A percentile compares a stretch with the other conserved stretches of the same genome.
Conservation (phyloP, 2,888 invertebrate species). For the Seira musarum region DNA sequence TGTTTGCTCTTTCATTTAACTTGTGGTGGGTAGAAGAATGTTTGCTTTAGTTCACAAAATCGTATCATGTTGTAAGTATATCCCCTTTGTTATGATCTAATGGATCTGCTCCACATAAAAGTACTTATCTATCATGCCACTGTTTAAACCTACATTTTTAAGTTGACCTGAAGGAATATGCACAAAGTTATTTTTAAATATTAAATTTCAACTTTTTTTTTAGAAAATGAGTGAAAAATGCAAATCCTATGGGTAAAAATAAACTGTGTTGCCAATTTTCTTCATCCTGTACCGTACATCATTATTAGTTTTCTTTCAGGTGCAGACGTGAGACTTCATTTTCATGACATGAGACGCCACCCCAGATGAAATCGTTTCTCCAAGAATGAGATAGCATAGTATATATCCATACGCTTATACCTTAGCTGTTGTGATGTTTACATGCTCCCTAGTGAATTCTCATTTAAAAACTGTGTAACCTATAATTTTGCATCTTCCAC, state of each 20-base stretch:
- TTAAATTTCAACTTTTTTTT: no score
- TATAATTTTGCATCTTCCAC: background rate
- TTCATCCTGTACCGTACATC: no score
- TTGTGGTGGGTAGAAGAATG: constrained; percentile 16
- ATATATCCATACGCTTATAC: background rate
- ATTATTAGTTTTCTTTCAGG: no score
- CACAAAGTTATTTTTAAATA: background rate
- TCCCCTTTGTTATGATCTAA: constrained; percentile 10
- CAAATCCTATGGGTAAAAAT: no score
- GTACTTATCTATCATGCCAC: no score
- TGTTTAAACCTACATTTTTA: constrained; percentile 12
- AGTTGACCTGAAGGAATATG: background rate
- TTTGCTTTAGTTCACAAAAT: constrained; percentile 23
- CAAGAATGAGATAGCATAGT: no score
- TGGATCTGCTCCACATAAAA: constrained; percentile 1
- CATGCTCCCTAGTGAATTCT: background rate
- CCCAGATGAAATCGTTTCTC: background rate
- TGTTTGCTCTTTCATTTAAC: constrained; percentile 2
- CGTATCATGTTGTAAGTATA: background rate
- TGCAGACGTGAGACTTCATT: background rate
- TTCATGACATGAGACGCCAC: background rate
- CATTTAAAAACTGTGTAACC: background rate
- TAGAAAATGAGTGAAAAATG: no score
- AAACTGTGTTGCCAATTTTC: no score
- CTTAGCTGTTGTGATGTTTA: background rate